A percentile compares a stretch with the other conserved stretches of the same genome.
These are phyloP conservation scores for Sylvietta virens DNA, from an alignment of 2,113 vertebrate species.

Conservation along the genomic window DNA sequence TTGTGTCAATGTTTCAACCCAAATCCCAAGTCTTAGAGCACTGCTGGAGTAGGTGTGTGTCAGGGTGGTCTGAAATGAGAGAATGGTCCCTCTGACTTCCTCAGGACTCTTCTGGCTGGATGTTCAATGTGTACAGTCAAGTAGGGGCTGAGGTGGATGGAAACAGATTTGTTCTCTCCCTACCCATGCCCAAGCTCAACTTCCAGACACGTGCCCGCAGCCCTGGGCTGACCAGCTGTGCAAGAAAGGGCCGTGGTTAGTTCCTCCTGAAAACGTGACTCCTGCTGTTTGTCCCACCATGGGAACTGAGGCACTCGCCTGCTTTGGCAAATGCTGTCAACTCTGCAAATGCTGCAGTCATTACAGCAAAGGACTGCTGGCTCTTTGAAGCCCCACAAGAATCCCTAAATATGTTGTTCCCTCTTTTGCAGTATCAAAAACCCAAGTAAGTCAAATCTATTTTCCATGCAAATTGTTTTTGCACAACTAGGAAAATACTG, in stretches of 20 bases:
- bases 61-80: not conserved
- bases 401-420: not conserved
- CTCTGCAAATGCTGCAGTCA: not conserved
- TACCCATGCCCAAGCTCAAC: not conserved
- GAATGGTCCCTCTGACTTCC: not conserved
- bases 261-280: not conserved
- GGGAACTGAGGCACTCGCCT: not conserved
- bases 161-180: not conserved
- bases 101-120: not conserved
- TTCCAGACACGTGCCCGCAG: accelerated
- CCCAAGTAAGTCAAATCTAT: not conserved
- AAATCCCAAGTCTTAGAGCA: not conserved
- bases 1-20: not conserved
- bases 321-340: not conserved
- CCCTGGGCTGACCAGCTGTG: not conserved
- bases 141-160: not conserved
- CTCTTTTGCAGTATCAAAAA: slow-evolving; percentile 2
- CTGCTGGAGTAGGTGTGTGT: not conserved
- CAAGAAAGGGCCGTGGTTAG: not conserved
- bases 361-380: not conserved
- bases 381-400: not conserved
- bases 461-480: slow-evolving; percentile 40
- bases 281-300: not conserved
- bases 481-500: not conserved
- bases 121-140: accelerated